phyloP scores from a whole-genome alignment of 1,140 invertebrate genomes.

The Tetramorium parvispinum region DNA sequence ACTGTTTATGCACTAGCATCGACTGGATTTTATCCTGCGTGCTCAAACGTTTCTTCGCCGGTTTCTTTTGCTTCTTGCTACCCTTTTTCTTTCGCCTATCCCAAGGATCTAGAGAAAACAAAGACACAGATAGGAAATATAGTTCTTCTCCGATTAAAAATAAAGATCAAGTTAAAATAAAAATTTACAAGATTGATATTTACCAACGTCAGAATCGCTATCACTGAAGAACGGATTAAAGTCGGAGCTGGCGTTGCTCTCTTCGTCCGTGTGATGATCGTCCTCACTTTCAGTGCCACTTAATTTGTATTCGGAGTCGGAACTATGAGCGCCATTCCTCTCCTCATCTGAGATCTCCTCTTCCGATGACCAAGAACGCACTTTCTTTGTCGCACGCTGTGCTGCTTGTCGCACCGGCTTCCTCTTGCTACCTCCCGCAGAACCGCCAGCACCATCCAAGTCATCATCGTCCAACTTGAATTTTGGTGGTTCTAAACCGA shows the following conservation, averaged over 20 bases:
- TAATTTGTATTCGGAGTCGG: conserved; percentile 88
- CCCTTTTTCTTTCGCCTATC: conserved; percentile 91
- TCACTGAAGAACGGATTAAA: conserved; percentile 95
- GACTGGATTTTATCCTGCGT: conserved; percentile 92
- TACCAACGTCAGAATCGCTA: conserved; percentile 93
- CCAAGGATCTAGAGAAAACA: conserved; percentile 91
- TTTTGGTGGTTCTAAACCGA: conserved; percentile 90
- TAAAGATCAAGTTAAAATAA: neutral
- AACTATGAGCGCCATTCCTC: conserved; percentile 86
- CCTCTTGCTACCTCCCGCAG: conserved; percentile 86
- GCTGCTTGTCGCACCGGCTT: conserved; percentile 90
- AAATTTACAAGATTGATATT: conserved; percentile 77
- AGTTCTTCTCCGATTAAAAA: conserved; percentile 3
- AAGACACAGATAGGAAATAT: neutral
- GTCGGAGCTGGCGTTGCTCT: conserved; percentile 91
- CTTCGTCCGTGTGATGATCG: conserved; percentile 87
- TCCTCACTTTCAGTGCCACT: conserved; percentile 87
- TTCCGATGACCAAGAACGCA: conserved; percentile 88
- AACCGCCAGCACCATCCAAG: conserved; percentile 84
- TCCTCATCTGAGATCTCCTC: conserved; percentile 87
- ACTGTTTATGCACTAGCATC: conserved; percentile 87
- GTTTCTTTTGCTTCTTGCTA: conserved; percentile 90
- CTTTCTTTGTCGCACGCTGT: conserved; percentile 89
- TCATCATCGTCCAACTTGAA: conserved; percentile 79
- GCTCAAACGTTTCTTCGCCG: conserved; percentile 88